phyloP scores from a whole-genome alignment of 23 tunicate species.

The Trididemnum clinides region DNA sequence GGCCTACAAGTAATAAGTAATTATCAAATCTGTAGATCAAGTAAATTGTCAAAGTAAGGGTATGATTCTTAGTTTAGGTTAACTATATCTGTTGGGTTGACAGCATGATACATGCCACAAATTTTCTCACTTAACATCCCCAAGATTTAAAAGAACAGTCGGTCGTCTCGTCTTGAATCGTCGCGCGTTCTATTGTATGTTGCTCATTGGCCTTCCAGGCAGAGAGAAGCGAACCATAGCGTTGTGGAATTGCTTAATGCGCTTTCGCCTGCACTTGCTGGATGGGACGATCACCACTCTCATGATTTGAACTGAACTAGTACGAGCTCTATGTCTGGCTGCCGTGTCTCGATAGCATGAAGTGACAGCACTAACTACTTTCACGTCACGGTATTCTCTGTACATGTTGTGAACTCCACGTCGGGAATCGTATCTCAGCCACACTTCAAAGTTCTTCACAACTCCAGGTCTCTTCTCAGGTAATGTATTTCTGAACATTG shows the following conservation, averaged over 20 bases:
- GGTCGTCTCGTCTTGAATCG: too few species aligned
- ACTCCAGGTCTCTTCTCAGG: conserved; percentile 67
- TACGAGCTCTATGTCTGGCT: conserved; percentile 89
- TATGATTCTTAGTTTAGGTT: too few species aligned
- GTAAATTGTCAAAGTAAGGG: too few species aligned
- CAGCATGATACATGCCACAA: too few species aligned
- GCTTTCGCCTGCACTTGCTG: conserved; percentile 76
- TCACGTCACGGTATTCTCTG: conserved; percentile 90
- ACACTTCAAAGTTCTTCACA: conserved; percentile 92
- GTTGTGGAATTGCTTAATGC: conserved; percentile 80
- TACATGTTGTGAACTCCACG: conserved; percentile 96
- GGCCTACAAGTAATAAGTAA: too few species aligned
- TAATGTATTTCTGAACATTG: conserved; percentile 56
- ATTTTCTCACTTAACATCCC: too few species aligned
- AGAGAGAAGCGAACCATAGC: too few species aligned
- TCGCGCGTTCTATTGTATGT: too few species aligned
- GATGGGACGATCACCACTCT: conserved; percentile 76
- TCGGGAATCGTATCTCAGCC: conserved; percentile 93
- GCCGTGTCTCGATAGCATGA: conserved; percentile 94
- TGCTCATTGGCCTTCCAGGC: too few species aligned
- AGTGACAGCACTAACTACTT: conserved; percentile 89
- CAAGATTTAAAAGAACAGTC: too few species aligned
- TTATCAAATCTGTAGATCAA: too few species aligned
- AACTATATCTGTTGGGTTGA: too few species aligned
- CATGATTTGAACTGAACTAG: conserved; percentile 93